phyloP scores from a whole-genome alignment of 1,140 invertebrate genomes.

The Rhopalosiphum padi region DNA sequence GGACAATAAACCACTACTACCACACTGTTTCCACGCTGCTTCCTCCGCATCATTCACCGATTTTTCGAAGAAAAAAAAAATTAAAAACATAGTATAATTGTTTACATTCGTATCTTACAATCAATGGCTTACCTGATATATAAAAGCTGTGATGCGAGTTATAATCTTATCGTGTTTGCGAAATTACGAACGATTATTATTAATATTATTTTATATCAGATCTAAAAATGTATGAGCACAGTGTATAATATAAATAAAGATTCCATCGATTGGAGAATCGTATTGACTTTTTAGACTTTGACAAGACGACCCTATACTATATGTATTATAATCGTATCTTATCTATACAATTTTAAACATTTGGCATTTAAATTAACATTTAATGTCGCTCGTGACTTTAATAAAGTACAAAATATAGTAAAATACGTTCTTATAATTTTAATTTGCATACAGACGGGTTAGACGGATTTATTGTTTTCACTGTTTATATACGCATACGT shows the following conservation, averaged over 20 bases:
- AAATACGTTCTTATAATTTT: background rate
- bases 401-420: constrained; percentile 1
- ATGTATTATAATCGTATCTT: background rate
- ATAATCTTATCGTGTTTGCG: background rate
- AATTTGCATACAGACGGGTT: background rate
- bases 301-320: background rate
- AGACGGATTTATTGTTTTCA: constrained; percentile 17
- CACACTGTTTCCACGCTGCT: background rate
- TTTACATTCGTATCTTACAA: background rate
- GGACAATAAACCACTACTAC: constrained; percentile 16
- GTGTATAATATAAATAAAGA: background rate
- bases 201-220: background rate
- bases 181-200: background rate
- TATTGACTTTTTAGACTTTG: background rate
- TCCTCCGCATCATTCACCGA: background rate
- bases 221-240: background rate
- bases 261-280: background rate
- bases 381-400: background rate
- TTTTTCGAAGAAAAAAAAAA: background rate
- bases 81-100: background rate
- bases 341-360: background rate
- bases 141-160: background rate
- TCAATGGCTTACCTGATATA: background rate
- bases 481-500: background rate
- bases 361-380: background rate